Conservation (phyloP, 2,797 vertebrate species). For the Fratercula arctica region DNA sequence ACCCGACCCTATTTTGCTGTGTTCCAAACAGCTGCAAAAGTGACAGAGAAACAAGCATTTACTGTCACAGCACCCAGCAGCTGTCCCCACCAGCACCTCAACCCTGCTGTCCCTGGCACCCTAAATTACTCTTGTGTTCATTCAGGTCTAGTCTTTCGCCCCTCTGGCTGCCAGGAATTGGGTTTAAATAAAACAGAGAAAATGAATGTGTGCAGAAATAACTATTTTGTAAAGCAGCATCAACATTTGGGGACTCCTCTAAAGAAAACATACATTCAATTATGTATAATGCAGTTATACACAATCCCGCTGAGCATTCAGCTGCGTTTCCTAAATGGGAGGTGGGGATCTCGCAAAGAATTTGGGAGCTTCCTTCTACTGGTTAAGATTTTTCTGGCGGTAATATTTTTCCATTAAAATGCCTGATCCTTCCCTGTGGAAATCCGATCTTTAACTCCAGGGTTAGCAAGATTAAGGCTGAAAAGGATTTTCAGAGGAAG, state of each 20-base stretch:
- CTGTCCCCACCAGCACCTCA: slow-evolving; percentile 64
- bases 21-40: slow-evolving; percentile 73
- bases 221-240: neutral
- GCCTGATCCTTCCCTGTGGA: neutral
- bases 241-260: neutral
- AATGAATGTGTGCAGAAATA: neutral
- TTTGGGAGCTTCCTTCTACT: neutral
- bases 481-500: neutral
- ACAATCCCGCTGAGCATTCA: neutral
- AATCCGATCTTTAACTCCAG: neutral
- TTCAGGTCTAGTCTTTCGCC: slow-evolving; percentile 35
- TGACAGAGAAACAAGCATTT: slow-evolving; percentile 61
- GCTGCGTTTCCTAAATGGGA: neutral
- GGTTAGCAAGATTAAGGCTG: neutral
- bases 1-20: slow-evolving; percentile 51
- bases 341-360: neutral
- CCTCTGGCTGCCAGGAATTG: slow-evolving; percentile 70
- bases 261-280: slow-evolving; percentile 5
- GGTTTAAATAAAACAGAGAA: slow-evolving; percentile 40
- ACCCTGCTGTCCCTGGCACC: slow-evolving; percentile 73
- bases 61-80: slow-evolving; percentile 66
- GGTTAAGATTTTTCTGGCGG: neutral
- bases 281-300: slow-evolving; percentile 1
- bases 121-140: slow-evolving; percentile 62
- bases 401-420: neutral